A percentile compares a stretch with the other conserved stretches of the same genome.
phyloP scores from a whole-genome alignment of 2,888 invertebrate species.

The Xanthostigma xanthostigma region DNA sequence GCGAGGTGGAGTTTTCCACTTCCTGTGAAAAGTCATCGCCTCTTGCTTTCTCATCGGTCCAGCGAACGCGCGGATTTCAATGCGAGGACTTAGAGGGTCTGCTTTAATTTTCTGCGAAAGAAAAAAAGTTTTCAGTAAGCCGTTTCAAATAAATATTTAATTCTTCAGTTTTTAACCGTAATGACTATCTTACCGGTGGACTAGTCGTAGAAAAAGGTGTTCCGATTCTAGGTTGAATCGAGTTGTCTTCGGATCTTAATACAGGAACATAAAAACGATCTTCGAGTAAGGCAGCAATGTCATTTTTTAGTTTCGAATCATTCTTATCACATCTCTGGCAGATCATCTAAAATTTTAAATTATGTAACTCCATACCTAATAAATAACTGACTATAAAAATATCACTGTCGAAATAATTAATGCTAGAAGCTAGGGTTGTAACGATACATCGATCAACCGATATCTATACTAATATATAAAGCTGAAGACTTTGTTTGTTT shows the following conservation, averaged over 20 bases:
- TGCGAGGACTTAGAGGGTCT: constrained; percentile 50
- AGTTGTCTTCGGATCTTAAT: constrained; percentile 60
- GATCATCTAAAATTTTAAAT: constrained; percentile 44
- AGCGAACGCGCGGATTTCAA: constrained; percentile 73
- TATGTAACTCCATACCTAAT: constrained; percentile 3
- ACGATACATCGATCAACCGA: no score
- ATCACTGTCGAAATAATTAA: no score
- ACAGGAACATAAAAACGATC: constrained; percentile 82
- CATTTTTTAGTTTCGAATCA: constrained; percentile 29
- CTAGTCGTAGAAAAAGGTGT: constrained; percentile 58
- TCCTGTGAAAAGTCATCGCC: constrained; percentile 54
- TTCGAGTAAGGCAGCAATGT: constrained; percentile 47
- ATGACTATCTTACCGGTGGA: constrained; percentile 41
- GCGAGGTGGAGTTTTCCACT: constrained; percentile 75
- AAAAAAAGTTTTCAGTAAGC: not conserved
- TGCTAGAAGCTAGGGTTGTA: no score
- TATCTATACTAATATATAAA: no score
- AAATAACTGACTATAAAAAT: not conserved
- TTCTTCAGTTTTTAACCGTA: no score
- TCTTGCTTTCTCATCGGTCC: constrained; percentile 75
- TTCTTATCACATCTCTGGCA: constrained; percentile 45
- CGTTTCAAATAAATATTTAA: no score
- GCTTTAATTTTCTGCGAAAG: constrained; percentile 39
- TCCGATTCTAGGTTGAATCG: constrained; percentile 60
- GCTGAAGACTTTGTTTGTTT: no score